A percentile compares a stretch with the other conserved stretches of the same genome.
Conservation (phyloP, 2,888 invertebrate genomes). For the Cheilosia pagana region DNA sequence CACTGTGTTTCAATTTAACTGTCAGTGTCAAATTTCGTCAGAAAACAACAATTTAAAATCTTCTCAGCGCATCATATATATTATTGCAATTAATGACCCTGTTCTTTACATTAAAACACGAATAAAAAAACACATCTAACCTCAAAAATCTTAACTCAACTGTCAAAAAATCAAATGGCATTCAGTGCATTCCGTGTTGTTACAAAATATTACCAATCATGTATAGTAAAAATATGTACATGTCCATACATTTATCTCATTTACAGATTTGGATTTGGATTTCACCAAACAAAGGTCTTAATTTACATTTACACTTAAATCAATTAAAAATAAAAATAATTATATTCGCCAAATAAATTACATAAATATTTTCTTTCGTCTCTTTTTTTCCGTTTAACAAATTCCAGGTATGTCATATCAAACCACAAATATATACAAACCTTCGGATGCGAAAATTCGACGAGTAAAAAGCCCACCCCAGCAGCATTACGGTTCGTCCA, state of each 20-base stretch:
- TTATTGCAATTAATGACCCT: no score
- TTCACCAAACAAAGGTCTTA: constrained; percentile 26
- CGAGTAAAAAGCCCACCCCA: constrained; percentile 80
- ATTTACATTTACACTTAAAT: not conserved
- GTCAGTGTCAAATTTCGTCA: no score
- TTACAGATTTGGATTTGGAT: constrained; percentile 32
- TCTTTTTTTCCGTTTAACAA: constrained; percentile 51
- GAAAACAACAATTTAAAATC: no score
- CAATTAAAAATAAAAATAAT: not conserved
- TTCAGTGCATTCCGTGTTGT: not conserved
- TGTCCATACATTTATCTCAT: constrained; percentile 27
- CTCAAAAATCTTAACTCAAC: not conserved
- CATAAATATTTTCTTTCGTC: not conserved
- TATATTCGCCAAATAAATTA: constrained; percentile 11
- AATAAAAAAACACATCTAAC: not conserved
- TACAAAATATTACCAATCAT: not conserved
- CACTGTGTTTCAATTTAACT: no score
- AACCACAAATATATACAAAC: constrained; percentile 81
- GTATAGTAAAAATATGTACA: not conserved
- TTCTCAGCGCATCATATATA: no score
- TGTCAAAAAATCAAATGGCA: not conserved
- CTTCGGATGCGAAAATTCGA: constrained; percentile 82
- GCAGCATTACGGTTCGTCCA: constrained; percentile 63
- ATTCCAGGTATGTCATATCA: constrained; percentile 79
- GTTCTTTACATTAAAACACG: no score